Base-by-base conservation (phyloP, 2,888 invertebrate genomes). In the Scelioninae gen. 1 region DNA sequence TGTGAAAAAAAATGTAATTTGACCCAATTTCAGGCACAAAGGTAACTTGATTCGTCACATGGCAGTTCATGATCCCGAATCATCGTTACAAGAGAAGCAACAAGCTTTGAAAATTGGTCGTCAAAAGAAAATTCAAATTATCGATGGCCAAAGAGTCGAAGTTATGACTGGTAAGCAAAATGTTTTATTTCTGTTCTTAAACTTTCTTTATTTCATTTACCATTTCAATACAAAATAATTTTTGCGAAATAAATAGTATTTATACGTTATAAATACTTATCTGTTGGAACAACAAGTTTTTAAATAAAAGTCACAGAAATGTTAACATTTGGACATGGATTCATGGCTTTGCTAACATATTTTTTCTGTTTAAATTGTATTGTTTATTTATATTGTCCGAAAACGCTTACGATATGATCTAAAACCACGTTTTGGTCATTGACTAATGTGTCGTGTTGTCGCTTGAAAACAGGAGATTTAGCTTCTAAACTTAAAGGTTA, bases 21-120 rank as follows among this genome's bases (percentile, higher is more conserved):
- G n/a, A n/a, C n/a, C n/a, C n/a, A n/a, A n/a, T 72, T 75, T 56
- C 66, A 93, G 95, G 15, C 97, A 98, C 92, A 97, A 97, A 93
- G 98, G 98, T 43, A 98, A 98, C 93, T 94, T 98, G 13, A 97
- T 98, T 89, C 94, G 98, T 0, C 98, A 98, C 90, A 95, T 98
- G 95, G 97, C 97, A 4, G 94, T 96, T 0, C 98, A 98, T 89
- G 98, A 98, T 93, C 97, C 97, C 0, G 96, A 97, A 43, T 95
- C 96, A 0, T 94, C 95, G 7, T 94, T 96, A 32, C 95, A 95
- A 65, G 95, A 96, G 88, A 95, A 95, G 79, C 95, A 96, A 23
- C 93, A 96, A 0, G 96, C 96, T 0, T 93, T 97, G 7, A 97
- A 96, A 91, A 90, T 97, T 29, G 97, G 97, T 6, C 93, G 97